Evolutionary conservation across 2,888 invertebrate species (phyloP).

Genomic region (Prostheceraeus crozeri): DNA sequence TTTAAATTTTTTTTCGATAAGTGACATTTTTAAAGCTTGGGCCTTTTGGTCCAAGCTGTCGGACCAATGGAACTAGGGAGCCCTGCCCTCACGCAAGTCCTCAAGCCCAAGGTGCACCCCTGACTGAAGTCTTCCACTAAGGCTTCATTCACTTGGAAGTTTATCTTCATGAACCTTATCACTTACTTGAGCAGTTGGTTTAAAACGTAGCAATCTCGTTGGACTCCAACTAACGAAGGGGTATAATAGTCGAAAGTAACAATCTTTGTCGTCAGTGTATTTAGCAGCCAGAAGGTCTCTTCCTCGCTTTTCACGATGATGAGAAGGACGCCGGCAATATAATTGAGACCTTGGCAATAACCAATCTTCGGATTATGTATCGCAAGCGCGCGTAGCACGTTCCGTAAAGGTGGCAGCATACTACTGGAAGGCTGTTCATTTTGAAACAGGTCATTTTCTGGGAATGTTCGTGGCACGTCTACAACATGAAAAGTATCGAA

Average conservation of each 20-base stretch:
- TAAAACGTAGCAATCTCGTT: not conserved
- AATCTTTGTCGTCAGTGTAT: not conserved
- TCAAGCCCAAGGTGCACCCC: too few relatives aligned
- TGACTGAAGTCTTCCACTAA: too few relatives aligned
- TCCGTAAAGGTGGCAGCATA: not conserved
- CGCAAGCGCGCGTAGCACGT: not conserved
- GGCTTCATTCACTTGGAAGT: too few relatives aligned
- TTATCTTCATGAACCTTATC: too few relatives aligned
- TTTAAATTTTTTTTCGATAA: too few relatives aligned
- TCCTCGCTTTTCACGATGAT: not conserved
- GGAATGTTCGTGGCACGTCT: conserved; percentile 14
- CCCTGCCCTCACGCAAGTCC: too few relatives aligned
- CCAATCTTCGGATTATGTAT: not conserved
- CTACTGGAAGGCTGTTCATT: not conserved
- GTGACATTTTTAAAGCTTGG: too few relatives aligned
- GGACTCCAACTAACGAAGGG: not conserved
- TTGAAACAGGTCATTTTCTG: not conserved
- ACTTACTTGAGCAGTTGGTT: not conserved
- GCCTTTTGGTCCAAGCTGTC: too few relatives aligned
- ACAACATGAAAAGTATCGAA: too few relatives aligned
- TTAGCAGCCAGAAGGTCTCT: not conserved
- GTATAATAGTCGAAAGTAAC: not conserved
- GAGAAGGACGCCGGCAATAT: not conserved
- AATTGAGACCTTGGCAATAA: conserved; percentile 23
- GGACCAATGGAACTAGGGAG: too few relatives aligned